Base-by-base conservation (phyloP, 1,140 invertebrate genomes). In the Tenebrio molitor region DNA sequence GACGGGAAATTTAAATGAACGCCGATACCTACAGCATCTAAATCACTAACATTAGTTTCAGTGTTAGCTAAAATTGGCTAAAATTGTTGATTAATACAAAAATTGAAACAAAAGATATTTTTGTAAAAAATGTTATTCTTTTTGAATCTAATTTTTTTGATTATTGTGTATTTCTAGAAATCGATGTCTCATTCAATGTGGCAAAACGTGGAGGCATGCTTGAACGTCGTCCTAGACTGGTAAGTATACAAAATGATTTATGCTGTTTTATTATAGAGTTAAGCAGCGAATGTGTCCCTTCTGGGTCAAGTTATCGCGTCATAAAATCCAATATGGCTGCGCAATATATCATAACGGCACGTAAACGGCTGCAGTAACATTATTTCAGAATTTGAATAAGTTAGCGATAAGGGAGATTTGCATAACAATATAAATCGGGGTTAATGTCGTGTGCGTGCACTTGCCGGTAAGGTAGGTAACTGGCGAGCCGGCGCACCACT, bases 371-470 rank as follows among this genome's bases (percentile, higher is more conserved):
- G 79, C 79, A 80, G 79, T 80, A 81, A 80, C 78, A 80, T 81
- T 81, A 81, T 81, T 81, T 81, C 74, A 76, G 75, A 81, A 82
- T 82, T 82, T 82, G 81, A 82, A 82, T 81, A 82, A 80, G 74
- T 78, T 75, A 72, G 63, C 73, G 80, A 81, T 82, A 81, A 81
- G 78, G 53, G 44, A 64, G 64, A 84, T 84, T 83, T 83, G 77
- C 82, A 84, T 84, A 84, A 83, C 82, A 84, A 82, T 83, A 83
- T 83, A 83, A 83, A 83, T 83, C 81, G 82, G 81, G 81, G 81
- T 83, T 83, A 83, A 83, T 83, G 81, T 80, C 78, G 78, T 81
- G 81, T 83, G 81, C 82, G 82, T 82, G 82, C 79, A 76, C 80
- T 76, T 76, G 72, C 76, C 78, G 76, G 74, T 76, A 74, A 78